Conservation (phyloP, 2,888 invertebrate species). For the Dicroscelio sp. region DNA sequence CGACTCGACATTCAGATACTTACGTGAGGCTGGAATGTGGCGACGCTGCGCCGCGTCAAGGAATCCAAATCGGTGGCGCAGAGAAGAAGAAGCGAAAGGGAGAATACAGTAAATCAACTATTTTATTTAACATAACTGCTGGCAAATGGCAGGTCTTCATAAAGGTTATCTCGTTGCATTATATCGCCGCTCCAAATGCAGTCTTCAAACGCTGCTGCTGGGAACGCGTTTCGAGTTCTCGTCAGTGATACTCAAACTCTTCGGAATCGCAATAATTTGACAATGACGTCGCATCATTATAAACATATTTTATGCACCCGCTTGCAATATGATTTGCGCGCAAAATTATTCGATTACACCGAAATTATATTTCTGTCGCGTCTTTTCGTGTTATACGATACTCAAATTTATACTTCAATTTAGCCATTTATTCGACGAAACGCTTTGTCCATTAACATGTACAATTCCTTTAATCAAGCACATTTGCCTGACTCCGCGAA, state of each 20-base stretch:
- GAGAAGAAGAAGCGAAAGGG: slow-evolving; percentile 78
- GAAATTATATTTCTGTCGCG: slow-evolving; percentile 65
- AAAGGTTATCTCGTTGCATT: slow-evolving; percentile 90
- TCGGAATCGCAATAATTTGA: slow-evolving; percentile 66
- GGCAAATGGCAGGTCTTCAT: slow-evolving; percentile 90
- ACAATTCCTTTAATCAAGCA: slow-evolving; percentile 50
- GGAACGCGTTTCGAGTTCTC: slow-evolving; percentile 89
- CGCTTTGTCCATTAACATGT: slow-evolving; percentile 47
- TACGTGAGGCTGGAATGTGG: slow-evolving; percentile 80
- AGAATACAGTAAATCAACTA: slow-evolving; percentile 89
- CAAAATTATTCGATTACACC: slow-evolving; percentile 65
- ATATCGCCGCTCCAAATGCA: slow-evolving; percentile 90
- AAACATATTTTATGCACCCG: slow-evolving; percentile 52
- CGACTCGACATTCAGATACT: slow-evolving; percentile 81
- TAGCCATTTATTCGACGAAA: slow-evolving; percentile 30
- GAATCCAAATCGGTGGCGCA: slow-evolving; percentile 80
- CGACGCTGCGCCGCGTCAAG: slow-evolving; percentile 78
- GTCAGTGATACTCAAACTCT: slow-evolving; percentile 89
- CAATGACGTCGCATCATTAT: slow-evolving; percentile 63
- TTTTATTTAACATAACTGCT: slow-evolving; percentile 90
- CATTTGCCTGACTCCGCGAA: slow-evolving; percentile 5
- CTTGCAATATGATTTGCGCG: slow-evolving; percentile 60
- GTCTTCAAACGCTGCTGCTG: slow-evolving; percentile 89
- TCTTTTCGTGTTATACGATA: slow-evolving; percentile 65
- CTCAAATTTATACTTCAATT: slow-evolving; percentile 57